These are phyloP conservation scores for Habrosyne pyritoides DNA, from an alignment of 2,888 invertebrate species.

Conservation along the genomic window DNA sequence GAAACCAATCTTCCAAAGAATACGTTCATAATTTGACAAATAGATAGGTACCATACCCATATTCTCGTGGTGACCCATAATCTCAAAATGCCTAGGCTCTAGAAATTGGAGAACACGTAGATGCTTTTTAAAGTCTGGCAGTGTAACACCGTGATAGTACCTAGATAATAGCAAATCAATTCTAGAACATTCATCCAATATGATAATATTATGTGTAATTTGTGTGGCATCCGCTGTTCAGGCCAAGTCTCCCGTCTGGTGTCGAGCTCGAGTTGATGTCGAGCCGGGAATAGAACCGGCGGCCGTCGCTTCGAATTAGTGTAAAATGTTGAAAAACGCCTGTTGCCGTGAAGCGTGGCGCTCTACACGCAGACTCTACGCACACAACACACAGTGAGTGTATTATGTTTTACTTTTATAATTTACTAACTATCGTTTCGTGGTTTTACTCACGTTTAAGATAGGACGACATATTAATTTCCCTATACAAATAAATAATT, in stretches of 20 bases:
- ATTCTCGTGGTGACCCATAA: too few species aligned
- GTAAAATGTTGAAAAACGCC: conserved; percentile 77
- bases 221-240: conserved; percentile 43
- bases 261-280: conserved; percentile 22
- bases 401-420: not conserved
- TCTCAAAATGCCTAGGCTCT: too few species aligned
- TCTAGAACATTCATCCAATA: conserved; percentile 15
- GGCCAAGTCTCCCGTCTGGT: conserved; percentile 37
- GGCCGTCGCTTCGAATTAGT: conserved; percentile 77
- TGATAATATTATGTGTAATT: conserved; percentile 35
- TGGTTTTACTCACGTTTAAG: not conserved
- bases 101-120: too few species aligned
- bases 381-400: not conserved
- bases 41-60: too few species aligned
- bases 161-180: too few species aligned
- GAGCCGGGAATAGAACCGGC: conserved; percentile 76
- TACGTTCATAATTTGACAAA: too few species aligned
- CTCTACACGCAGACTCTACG: conserved; percentile 13
- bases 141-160: too few species aligned
- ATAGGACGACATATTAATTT: too few species aligned
- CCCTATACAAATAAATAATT: too few species aligned
- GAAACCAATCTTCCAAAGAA: too few species aligned
- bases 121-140: too few species aligned
- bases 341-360: conserved; percentile 42
- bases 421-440: not conserved